Conservation (phyloP, 2,113 vertebrate species). For the Rhipidura dahli region DNA sequence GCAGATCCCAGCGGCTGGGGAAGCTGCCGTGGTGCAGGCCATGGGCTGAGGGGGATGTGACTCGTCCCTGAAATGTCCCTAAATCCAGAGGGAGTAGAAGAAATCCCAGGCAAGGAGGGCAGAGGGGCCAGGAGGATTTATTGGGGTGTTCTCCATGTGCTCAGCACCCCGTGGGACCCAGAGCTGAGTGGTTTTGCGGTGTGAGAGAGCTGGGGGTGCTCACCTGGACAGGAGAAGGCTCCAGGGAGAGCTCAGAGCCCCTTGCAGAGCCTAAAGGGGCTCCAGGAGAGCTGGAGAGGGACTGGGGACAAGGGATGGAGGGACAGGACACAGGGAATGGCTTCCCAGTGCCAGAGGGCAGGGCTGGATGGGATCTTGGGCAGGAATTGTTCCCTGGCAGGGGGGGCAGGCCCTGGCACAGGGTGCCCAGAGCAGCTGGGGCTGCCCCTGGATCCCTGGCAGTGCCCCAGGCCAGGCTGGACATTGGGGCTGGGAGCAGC, state of each 20-base stretch:
- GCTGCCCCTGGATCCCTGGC: not conserved
- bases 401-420: not conserved
- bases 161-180: accelerated
- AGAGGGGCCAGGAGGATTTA: not conserved
- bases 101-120: not conserved
- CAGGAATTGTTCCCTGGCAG: not conserved
- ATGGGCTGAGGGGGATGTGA: not conserved
- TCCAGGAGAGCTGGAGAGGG: not conserved
- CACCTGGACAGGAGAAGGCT: not conserved
- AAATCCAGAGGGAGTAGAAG: not conserved
- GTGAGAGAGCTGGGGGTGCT: not conserved
- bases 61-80: not conserved
- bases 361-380: not conserved
- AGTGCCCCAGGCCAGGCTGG: not conserved
- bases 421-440: not conserved
- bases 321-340: not conserved
- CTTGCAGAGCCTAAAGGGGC: not conserved
- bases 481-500: not conserved
- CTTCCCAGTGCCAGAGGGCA: not conserved
- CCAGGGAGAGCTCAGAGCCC: not conserved
- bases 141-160: too few species aligned
- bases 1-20: not conserved
- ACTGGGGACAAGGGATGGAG: not conserved
- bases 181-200: not conserved
- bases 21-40: not conserved